Evolutionary conservation across 2,113 vertebrate species (phyloP).

Genomic region (Pandion haliaetus): DNA sequence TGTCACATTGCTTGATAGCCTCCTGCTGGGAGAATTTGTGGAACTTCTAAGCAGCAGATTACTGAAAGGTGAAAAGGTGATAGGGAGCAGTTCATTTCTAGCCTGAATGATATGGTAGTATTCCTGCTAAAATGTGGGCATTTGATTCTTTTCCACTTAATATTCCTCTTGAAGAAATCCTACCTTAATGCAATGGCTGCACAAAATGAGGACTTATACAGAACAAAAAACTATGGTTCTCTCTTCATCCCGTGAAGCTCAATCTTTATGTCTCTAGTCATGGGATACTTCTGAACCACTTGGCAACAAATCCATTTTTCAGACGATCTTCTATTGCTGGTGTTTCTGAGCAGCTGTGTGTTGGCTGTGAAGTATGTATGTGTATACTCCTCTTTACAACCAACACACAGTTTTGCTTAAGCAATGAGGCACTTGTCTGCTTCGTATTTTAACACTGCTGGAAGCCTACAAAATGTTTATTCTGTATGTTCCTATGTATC

Average conservation of each 20-base stretch:
- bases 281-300: background rate
- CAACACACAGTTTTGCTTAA: background rate
- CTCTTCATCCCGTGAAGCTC: background rate
- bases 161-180: background rate
- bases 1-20: background rate
- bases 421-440: background rate
- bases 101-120: background rate
- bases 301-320: background rate
- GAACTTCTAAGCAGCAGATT: background rate
- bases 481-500: background rate
- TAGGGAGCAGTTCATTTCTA: background rate
- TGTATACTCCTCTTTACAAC: background rate
- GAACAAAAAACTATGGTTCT: background rate
- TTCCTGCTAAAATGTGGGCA: background rate
- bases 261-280: background rate
- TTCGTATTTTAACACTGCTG: background rate
- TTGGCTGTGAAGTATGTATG: background rate
- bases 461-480: background rate
- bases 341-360: conserved; percentile 43
- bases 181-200: background rate
- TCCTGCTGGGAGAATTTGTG: background rate
- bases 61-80: background rate
- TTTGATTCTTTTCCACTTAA: background rate
- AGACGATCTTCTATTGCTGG: background rate
- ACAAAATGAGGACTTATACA: background rate